phyloP scores from a whole-genome alignment of 2,113 vertebrate species.

The Condylura cristata region DNA sequence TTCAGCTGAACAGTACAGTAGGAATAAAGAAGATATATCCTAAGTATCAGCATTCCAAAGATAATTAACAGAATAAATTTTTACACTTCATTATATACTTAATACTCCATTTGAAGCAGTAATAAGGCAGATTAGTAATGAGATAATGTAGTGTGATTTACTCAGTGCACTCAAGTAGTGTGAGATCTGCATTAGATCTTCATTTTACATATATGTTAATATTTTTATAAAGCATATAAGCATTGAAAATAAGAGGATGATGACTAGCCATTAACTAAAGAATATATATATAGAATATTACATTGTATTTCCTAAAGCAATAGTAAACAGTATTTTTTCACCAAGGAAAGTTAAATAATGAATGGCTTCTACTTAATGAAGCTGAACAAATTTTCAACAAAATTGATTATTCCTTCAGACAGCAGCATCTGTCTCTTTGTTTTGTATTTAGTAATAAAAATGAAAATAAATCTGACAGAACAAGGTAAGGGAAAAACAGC shows the following conservation, averaged over 20 bases:
- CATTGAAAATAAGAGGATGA: background rate
- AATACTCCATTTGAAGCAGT: background rate
- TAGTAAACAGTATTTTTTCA: background rate
- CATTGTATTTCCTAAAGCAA: background rate
- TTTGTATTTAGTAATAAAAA: background rate
- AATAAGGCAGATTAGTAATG: background rate
- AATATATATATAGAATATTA: background rate
- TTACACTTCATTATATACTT: background rate
- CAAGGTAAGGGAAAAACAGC: background rate
- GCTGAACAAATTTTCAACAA: background rate
- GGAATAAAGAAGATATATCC: background rate
- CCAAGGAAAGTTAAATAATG: background rate
- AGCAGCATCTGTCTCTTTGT: background rate
- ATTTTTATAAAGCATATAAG: background rate
- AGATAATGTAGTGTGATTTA: background rate
- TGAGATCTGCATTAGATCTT: background rate
- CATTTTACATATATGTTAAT: background rate
- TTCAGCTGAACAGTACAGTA: background rate
- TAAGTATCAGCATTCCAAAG: background rate
- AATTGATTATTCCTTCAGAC: constrained; percentile 13
- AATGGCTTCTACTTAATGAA: background rate
- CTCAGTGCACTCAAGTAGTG: background rate
- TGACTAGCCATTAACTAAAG: background rate
- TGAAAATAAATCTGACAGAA: background rate
- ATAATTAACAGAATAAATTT: background rate